Percentiles rank a stretch among this genome's conserved stretches.
phyloP scores from a whole-genome alignment of 2,888 invertebrate genomes.

The Nephrotoma flavescens region DNA sequence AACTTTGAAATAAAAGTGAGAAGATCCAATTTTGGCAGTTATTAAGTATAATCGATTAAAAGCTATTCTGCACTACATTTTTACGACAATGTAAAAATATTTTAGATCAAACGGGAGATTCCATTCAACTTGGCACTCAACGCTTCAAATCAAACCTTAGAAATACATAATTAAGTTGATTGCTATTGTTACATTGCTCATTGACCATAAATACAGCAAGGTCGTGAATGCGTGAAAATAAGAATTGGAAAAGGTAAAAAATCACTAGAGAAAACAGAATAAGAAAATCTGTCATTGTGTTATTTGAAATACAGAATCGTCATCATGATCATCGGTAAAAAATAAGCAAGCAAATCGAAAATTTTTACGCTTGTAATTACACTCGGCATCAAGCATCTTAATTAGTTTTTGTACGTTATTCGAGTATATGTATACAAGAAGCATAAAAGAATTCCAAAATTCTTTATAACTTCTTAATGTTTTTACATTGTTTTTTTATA shows the following conservation, averaged over 20 bases:
- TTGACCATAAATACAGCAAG: constrained; percentile 9
- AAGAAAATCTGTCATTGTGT: not conserved
- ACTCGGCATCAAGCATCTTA: not conserved
- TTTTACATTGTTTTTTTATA: not conserved
- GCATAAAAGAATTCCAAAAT: not conserved
- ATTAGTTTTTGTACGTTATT: not conserved
- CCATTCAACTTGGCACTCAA: not conserved
- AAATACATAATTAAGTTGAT: not conserved
- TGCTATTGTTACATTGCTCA: constrained; percentile 2
- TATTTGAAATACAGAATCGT: not conserved
- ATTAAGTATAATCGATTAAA: no score
- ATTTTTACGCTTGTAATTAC: not conserved
- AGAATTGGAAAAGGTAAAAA: not conserved
- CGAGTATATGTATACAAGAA: not conserved
- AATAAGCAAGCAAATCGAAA: not conserved
- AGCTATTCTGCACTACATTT: no score
- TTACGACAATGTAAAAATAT: no score
- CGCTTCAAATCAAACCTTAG: not conserved
- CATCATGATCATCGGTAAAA: not conserved
- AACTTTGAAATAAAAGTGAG: no score
- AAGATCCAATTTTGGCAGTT: no score
- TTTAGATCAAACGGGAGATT: not conserved
- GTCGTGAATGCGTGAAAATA: constrained; percentile 7
- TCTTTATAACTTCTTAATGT: not conserved
- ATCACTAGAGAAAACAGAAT: not conserved